phyloP scores from a whole-genome alignment of 1,140 invertebrate genomes.

The Pissodes strobi region DNA sequence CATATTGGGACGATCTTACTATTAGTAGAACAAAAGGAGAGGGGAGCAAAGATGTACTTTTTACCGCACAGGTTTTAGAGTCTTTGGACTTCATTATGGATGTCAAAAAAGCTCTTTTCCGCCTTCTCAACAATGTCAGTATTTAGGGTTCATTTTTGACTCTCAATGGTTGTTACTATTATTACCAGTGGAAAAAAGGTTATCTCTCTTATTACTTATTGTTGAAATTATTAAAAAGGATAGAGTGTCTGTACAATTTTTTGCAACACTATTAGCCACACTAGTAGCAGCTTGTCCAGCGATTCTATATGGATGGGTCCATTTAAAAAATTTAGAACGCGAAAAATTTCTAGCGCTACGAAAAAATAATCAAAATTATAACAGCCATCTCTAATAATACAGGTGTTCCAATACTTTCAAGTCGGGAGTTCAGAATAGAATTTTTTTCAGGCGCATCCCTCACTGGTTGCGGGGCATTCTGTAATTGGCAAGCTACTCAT shows the following conservation, averaged over 20 bases:
- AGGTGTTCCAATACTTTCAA: slow-evolving; percentile 3
- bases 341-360: background rate
- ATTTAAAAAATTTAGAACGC: background rate
- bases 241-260: background rate
- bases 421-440: no score
- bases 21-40: slow-evolving; percentile 19
- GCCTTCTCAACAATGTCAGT: no score
- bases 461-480: background rate
- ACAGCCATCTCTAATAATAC: slow-evolving; percentile 1
- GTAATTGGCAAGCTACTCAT: no score
- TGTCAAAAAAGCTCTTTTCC: no score
- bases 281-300: no score
- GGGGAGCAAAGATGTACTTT: no score
- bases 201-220: no score
- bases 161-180: no score
- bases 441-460: no score
- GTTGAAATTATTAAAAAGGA: background rate
- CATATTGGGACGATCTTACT: slow-evolving; percentile 11
- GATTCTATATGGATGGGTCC: background rate
- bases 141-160: no score
- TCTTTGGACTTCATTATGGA: background rate
- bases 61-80: background rate
- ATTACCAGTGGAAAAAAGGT: background rate
- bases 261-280: no score
- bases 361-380: no score